Evolutionary conservation across 2,797 vertebrate genomes (phyloP), one percentile per base, ranked within the genome.

Genomic region (Carapus acus): DNA sequence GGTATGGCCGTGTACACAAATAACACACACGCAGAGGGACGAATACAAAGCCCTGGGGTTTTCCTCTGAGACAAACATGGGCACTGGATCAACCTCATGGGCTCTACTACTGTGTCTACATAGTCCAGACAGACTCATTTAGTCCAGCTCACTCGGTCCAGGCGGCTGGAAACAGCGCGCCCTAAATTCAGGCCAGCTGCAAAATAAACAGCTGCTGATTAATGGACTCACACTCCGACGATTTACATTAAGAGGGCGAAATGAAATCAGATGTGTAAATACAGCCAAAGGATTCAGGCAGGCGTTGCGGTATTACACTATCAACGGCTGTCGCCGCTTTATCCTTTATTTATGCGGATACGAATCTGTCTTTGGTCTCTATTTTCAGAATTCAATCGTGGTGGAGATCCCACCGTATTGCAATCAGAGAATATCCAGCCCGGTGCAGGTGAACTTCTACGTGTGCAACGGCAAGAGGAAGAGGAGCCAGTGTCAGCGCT

Each of bases 391-490:
- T 54, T 80, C 90, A 0, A 22, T 97, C 74, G 87, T 94, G 71
- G 91, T 96, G 49, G 95, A 97, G 84, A 88, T 97, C 51, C 95
- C 95, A 1, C 93, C 94, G 0, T 98, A 97, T 75, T 92, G 91
- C 61, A 96, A 92, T 76, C 93, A 94, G 86, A 90, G 93, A 72
- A 91, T 96, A 81, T 89, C 89, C 81, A 93, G 85, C 78, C 91
- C 93, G 0, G 90, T 94, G 59, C 91, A 91, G 52, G 94, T 98
- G 52, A 94, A 91, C 79, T 96, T 96, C 87, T 97, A 97, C 16
- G 92, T 97, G 68, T 97, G 95, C 91, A 98, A 97, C 0, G 94
- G 95, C 76, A 98, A 97, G 79, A 88, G 95, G 79, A 98, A 98
- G 90, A 90, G 94, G 77, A 98, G 95, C 87, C 95, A 98, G 78